Conservation (phyloP, 2,888 invertebrate genomes). For the Zootermopsis nevadensis region DNA sequence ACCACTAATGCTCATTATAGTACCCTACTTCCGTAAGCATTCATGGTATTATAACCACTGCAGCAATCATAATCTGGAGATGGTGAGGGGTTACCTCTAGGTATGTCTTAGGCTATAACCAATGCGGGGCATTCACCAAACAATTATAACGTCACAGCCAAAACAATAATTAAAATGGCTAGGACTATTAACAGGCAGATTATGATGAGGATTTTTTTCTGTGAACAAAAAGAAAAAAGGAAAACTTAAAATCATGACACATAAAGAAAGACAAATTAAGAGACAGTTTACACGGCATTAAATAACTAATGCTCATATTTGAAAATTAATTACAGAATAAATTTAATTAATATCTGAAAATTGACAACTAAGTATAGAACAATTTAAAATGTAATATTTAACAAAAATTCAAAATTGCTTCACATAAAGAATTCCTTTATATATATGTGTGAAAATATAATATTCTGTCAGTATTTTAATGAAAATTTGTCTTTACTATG, state of each 20-base stretch:
- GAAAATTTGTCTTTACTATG: not conserved
- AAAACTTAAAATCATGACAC: conserved; percentile 50
- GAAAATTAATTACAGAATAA: too few relatives aligned
- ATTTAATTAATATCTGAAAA: too few relatives aligned
- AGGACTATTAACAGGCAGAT: conserved; percentile 83
- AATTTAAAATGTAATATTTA: too few relatives aligned
- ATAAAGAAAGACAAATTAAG: conserved; percentile 53
- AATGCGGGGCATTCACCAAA: conserved; percentile 22
- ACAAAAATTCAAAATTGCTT: too few relatives aligned
- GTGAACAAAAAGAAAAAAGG: conserved; percentile 67
- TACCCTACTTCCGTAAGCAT: not conserved
- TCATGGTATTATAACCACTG: not conserved
- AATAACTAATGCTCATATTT: too few relatives aligned
- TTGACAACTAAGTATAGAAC: too few relatives aligned
- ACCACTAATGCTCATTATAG: not conserved
- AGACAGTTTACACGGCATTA: not conserved
- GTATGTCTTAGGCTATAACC: conserved; percentile 3
- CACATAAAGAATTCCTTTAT: too few relatives aligned
- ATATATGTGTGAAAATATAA: too few relatives aligned
- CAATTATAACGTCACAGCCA: conserved; percentile 62
- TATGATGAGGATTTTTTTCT: conserved; percentile 91
- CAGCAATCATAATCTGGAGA: conserved; percentile 31
- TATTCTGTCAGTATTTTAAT: too few relatives aligned
- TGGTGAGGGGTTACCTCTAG: conserved; percentile 33
- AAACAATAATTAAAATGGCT: conserved; percentile 81